Base-by-base conservation (phyloP, 2,113 vertebrate genomes). In the Malurus alboscapulatus region DNA sequence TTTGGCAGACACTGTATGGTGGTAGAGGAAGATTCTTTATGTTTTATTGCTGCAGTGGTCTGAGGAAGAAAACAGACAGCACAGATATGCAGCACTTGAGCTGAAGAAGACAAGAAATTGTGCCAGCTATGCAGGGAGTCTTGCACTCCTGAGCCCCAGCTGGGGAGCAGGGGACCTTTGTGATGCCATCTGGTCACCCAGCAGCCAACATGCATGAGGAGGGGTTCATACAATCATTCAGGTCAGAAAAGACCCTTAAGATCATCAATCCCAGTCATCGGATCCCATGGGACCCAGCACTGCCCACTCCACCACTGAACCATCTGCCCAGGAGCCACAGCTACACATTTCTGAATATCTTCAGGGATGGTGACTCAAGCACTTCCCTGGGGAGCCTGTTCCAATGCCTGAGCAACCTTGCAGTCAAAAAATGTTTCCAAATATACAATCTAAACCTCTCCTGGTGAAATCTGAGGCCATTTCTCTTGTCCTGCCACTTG, bases 101-200 rank as follows among this genome's bases (percentile, higher is more conserved):
- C 21, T 63, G 50, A 63, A 12, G 22, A 7, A 12, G 22, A 7
- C 24, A 6, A 74, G n/a, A 87, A 80, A 29, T 62, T 8, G 3
- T 75, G 8, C 40, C 76, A 45, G 13, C 13, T 53, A 12, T 9
- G 15, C 5, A n/a, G 25, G 20, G 34, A 69, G 6, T 73, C 55
- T 73, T 51, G 15, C 5, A 36, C 8, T 80, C 30, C 44, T 72
- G 59, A 85, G 26, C 10, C 44, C 8, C 34, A 68, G 10, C 1
- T 6, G 4, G 16, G 29, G 12, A 83, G 6, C 29, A 42, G 3
- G 9, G 27, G 9, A n/a, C 11, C 10, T n/a, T 67, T 24, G 30
- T 0, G 0, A 32, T 73, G 45, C 32, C 16, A 54, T 10, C 12
- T 8, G 2, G 32, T 47, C 40, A 65, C 15, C 8, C 51, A 5